Base-by-base conservation (phyloP, 2,888 invertebrate species). In the Lasiommata megera region DNA sequence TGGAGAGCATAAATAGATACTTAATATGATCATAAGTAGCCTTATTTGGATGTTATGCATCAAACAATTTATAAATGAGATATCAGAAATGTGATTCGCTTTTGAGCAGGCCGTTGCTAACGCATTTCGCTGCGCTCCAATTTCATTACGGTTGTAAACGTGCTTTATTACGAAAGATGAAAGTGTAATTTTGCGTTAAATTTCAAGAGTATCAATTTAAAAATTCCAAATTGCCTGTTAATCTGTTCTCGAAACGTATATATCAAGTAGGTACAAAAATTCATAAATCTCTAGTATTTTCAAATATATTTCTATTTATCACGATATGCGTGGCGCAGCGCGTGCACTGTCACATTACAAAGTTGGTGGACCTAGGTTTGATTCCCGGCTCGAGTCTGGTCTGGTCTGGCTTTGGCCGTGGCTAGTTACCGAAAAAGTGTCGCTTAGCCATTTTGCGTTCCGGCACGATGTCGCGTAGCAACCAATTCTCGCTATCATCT, bases 111-210 rank as follows among this genome's bases (percentile, higher is more conserved):
- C 43, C 51, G 47, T 37, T 48, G 47, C 51, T 47, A 57, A 48
- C 54, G 54, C 59, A 52, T 59, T 60, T 51, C 57, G 59, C 46
- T 51, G 41, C 44, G 44, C 51, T 62, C 56, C 54, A 48, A 57
- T 62, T 62, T 60, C 52, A 59, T 62, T 57, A 57, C 47, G 43
- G 54, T 34, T 56, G 56, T 59, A 62, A 62, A 59, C 57, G 57
- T 59, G 59, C 54, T 56, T 59, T 59, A 62, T 43, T 51, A 51
- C 59, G 59, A 43, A 56, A 56, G 59, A 59, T 56, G 56, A 53
- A 59, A 61, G 56, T 54, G 51, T 57, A 56, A 56, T 56, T 51
- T 37, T 44, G 54, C 46, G 50, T 54, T 50, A 38, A 53, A 28
- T 52, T 52, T 31, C 23, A 41, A 40, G 50, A 23, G 52, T 31